Evolutionary conservation across 2,797 vertebrate species (phyloP), one percentile per base, ranked within the genome.

Genomic region (Neomorphus geoffroyi): DNA sequence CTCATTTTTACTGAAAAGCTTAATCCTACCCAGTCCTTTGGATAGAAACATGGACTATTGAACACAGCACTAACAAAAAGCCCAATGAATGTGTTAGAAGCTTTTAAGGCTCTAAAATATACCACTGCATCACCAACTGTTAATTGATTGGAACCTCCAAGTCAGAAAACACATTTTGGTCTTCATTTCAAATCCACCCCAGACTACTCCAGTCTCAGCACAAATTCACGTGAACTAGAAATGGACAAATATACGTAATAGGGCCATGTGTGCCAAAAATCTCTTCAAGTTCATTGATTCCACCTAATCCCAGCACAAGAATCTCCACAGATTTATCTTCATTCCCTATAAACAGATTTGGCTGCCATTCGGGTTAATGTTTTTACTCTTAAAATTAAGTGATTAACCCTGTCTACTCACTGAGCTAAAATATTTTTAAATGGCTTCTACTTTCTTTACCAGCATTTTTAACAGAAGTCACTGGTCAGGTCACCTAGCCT

Each of bases 361-460:
- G 80, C 73, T 88, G 75, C 28, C 90, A 80, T 93, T 95, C 69
- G 91, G 32, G 48, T 87, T 87, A 86, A 70, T 81, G 50, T 88
- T 96, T 95, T 94, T 93, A 73, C 62, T 80, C 75, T 87, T 83
- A 90, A 95, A 91, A 91, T 91, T 65, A 96, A 94, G 43, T 86
- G 45, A 95, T 93, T 96, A 87, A 54, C 71, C 67, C 72, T 91
- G 54, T 57, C 78, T 67, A 45, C 19, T 65, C 90, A 75, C 54
- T 90, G 57, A 41, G 27, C 48, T 83, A 54, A 96, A 73, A 85
- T 65, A 33, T 70, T 82, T 80, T 57, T 2, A 72, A 80, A 65
- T 82, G 2, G 13, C 53, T 93, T 93, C 70, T 75, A n/a, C 61
- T 90, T 96, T 86, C 50, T 71, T 86, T 64, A 32, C 10, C 58